Evolutionary conservation across 2,797 vertebrate species (phyloP).

Genomic region (Triplophysa yarkandensis): DNA sequence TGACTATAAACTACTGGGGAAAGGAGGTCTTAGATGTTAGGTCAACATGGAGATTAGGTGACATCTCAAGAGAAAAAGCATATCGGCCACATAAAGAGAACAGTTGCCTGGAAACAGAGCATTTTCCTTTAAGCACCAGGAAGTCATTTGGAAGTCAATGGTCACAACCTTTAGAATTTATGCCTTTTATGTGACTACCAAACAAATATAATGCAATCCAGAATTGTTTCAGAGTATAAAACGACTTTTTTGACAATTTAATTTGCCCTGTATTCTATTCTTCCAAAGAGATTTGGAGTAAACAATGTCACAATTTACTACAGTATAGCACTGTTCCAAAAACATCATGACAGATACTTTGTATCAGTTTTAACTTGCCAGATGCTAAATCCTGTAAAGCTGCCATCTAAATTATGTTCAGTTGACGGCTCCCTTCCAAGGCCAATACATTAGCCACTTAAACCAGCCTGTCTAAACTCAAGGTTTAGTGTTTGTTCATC

Average conservation of each 20-base stretch:
- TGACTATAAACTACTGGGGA: not conserved
- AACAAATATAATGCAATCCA: not conserved
- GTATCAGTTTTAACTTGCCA: not conserved
- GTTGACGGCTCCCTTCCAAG: conserved; percentile 11
- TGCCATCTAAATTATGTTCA: conserved; percentile 27
- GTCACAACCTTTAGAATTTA: not conserved
- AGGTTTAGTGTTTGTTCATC: conserved; percentile 41
- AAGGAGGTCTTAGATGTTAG: not conserved
- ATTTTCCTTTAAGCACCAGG: conserved; percentile 5
- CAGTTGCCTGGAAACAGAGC: conserved; percentile 40
- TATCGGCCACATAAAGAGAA: not conserved
- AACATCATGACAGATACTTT: not conserved
- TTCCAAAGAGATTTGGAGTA: no score
- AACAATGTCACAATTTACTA: not conserved
- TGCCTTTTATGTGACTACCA: not conserved
- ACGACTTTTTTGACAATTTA: not conserved
- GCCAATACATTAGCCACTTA: conserved; percentile 19
- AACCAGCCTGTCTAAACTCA: not conserved
- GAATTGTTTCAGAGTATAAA: not conserved
- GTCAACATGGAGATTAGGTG: not conserved
- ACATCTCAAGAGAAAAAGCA: not conserved
- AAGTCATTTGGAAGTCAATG: conserved; percentile 1
- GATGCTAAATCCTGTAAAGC: not conserved
- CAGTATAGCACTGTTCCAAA: not conserved
- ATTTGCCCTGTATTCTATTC: not conserved